phyloP scores from a whole-genome alignment of 2,888 invertebrate species.

The Perithous albicinctus region DNA sequence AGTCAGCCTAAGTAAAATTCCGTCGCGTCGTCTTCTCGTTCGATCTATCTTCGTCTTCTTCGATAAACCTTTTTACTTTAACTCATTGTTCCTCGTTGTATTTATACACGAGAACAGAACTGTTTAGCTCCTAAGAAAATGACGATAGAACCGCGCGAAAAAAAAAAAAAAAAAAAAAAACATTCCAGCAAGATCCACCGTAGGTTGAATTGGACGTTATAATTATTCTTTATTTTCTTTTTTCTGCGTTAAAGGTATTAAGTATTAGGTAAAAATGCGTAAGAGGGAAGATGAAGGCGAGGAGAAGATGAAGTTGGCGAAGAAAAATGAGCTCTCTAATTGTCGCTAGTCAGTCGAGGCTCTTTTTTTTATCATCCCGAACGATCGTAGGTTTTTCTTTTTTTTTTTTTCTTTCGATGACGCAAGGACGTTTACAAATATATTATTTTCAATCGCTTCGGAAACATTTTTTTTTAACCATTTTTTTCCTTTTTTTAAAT shows the following conservation, averaged over 20 bases:
- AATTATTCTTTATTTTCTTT: constrained; percentile 1
- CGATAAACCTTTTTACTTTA: constrained; percentile 4
- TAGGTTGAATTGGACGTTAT: constrained; percentile 7
- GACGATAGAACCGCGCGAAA: constrained; percentile 3
- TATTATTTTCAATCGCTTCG: background rate
- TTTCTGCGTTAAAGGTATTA: constrained; percentile 2
- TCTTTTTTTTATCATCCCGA: constrained; percentile 5
- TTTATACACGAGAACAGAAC: constrained; percentile 1
- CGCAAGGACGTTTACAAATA: background rate
- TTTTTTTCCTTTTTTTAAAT: background rate
- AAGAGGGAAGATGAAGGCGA: background rate
- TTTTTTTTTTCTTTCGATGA: background rate
- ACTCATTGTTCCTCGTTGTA: constrained; percentile 19
- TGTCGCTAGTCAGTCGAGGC: constrained; percentile 19
- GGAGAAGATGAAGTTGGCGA: constrained; percentile 2
- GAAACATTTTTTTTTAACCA: background rate
- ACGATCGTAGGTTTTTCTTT: background rate
- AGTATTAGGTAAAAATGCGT: constrained; percentile 10
- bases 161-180: too few species aligned
- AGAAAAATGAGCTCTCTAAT: constrained; percentile 30
- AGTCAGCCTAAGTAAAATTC: constrained; percentile 73
- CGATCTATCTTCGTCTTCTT: constrained; percentile 22
- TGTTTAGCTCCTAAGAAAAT: constrained; percentile 36
- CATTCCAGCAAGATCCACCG: constrained; percentile 50
- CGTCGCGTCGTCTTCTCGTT: constrained; percentile 25